Evolutionary conservation across 2,888 invertebrate species (phyloP).

Genomic region (Rhingia rostrata): DNA sequence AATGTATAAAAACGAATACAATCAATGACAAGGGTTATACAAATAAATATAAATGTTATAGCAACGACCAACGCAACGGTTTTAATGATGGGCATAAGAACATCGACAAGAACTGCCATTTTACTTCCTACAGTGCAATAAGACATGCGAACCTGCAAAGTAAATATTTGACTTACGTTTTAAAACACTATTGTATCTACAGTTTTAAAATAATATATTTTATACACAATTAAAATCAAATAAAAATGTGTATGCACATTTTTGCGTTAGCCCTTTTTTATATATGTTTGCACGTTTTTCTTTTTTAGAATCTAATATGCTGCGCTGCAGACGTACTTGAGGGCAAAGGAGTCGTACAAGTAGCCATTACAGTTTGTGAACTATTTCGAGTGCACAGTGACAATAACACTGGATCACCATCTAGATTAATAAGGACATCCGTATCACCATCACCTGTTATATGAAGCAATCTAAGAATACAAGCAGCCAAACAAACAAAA

Average conservation of each 20-base stretch:
- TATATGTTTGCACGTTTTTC: constrained; percentile 78
- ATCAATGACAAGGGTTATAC: too few relatives aligned
- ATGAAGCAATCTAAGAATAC: constrained; percentile 68
- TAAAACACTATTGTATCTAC: not conserved
- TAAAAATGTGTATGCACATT: not conserved
- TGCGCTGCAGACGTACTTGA: constrained; percentile 96
- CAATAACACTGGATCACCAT: constrained; percentile 79
- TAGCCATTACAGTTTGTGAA: constrained; percentile 94
- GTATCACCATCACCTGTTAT: constrained; percentile 80
- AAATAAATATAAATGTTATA: too few relatives aligned
- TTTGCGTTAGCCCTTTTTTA: not conserved
- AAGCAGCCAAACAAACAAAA: not conserved
- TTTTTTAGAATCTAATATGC: constrained; percentile 92
- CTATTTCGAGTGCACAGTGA: constrained; percentile 87
- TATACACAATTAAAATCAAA: not conserved
- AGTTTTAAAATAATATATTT: not conserved
- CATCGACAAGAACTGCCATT: too few relatives aligned
- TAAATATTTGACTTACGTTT: too few relatives aligned
- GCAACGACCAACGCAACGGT: too few relatives aligned
- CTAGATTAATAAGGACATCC: constrained; percentile 79
- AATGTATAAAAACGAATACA: too few relatives aligned
- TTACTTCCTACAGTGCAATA: too few relatives aligned
- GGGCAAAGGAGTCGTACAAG: constrained; percentile 93
- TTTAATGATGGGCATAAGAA: too few relatives aligned
- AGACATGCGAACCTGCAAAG: too few relatives aligned